These are phyloP conservation scores for Prionailurus viverrinus DNA, from an alignment of 2,113 vertebrate genomes.

Conservation along the genomic window DNA sequence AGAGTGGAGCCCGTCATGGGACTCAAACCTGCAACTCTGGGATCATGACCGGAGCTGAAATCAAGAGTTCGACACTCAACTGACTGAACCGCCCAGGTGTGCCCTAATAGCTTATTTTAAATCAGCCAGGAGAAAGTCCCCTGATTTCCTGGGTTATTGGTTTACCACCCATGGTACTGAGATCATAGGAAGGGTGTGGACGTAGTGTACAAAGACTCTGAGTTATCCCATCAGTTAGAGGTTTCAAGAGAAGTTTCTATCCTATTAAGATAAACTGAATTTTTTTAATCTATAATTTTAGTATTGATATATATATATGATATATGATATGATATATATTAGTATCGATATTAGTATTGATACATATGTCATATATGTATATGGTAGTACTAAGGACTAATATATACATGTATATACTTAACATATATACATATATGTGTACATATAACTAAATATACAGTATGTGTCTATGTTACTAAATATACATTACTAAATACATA, in stretches of 20 bases:
- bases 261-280: not conserved
- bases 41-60: too few species aligned
- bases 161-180: not conserved
- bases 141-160: not conserved
- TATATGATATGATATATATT: not conserved
- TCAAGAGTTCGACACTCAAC: too few species aligned
- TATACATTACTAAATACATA: not conserved
- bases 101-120: not conserved
- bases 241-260: not conserved
- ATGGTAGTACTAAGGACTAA: not conserved
- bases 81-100: too few species aligned
- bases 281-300: not conserved
- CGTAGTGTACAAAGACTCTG: not conserved
- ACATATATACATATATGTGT: not conserved
- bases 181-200: not conserved
- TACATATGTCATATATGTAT: not conserved
- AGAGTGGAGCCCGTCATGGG: too few species aligned
- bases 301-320: not conserved
- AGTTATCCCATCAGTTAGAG: not conserved
- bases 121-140: not conserved
- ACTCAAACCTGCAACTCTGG: too few species aligned
- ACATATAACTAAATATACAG: not conserved
- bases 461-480: not conserved
- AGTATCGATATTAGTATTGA: not conserved
- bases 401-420: not conserved